Percentiles rank a stretch among this genome's conserved stretches.
Conservation (phyloP, 2,113 vertebrate species). For the Thalassoma bifasciatum region DNA sequence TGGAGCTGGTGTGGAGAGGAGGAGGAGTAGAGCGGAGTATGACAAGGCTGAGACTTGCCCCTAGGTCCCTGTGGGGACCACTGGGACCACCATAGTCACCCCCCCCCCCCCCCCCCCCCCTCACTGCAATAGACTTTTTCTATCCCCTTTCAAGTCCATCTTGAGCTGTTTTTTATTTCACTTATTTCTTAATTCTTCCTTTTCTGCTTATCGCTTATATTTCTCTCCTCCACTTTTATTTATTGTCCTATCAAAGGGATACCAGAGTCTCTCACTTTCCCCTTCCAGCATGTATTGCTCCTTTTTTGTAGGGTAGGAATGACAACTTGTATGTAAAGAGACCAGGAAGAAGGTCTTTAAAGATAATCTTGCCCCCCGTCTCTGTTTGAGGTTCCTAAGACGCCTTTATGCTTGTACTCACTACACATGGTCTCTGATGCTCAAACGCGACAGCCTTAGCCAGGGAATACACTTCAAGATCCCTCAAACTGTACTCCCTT, state of each 20-base stretch:
- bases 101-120: too few species aligned
- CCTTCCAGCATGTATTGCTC: slow-evolving; percentile 74
- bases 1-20: slow-evolving; percentile 51
- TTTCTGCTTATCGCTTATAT: slow-evolving; percentile 46
- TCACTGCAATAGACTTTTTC: slow-evolving; percentile 87
- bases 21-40: slow-evolving; percentile 85
- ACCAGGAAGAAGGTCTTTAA: neutral
- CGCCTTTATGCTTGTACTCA: neutral
- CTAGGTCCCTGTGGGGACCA: slow-evolving; percentile 89
- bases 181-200: slow-evolving; percentile 65
- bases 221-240: slow-evolving; percentile 80
- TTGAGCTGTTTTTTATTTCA: slow-evolving; percentile 65
- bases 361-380: neutral
- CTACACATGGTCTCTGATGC: neutral
- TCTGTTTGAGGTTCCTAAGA: neutral
- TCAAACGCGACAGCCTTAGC: neutral
- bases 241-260: slow-evolving; percentile 83
- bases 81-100: slow-evolving; percentile 86
- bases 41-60: slow-evolving; percentile 96
- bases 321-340: slow-evolving; percentile 12
- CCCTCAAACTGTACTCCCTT: slow-evolving; percentile 8
- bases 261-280: slow-evolving; percentile 59
- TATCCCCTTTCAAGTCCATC: slow-evolving; percentile 93
- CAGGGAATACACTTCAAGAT: slow-evolving; percentile 21
- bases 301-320: too few species aligned